These are phyloP conservation scores for Enteromius anoplus DNA, from an alignment of 2,797 vertebrate genomes.

Conservation along the genomic window DNA sequence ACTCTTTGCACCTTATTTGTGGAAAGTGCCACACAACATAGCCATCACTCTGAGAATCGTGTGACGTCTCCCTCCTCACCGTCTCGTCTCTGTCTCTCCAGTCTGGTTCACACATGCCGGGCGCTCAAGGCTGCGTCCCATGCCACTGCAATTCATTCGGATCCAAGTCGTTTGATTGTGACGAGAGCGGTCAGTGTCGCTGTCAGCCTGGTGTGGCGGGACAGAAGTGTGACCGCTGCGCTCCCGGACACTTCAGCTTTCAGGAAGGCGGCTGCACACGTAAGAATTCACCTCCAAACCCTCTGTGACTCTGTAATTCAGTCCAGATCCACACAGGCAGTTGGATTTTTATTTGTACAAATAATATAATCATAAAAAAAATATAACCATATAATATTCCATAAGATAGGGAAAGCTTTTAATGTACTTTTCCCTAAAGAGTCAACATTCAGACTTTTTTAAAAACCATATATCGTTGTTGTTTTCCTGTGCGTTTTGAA, in stretches of 20 bases:
- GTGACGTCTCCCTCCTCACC: background rate
- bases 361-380: too few species aligned
- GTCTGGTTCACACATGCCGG: constrained; percentile 48
- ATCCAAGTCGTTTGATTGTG: constrained; percentile 96
- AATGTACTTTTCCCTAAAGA: background rate
- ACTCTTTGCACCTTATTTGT: background rate
- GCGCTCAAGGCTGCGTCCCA: constrained; percentile 83
- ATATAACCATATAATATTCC: background rate
- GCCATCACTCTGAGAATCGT: background rate
- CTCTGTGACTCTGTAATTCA: background rate
- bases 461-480: background rate
- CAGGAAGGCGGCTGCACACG: constrained; percentile 96
- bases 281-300: constrained; percentile 66
- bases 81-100: constrained; percentile 39
- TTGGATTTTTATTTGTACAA: background rate
- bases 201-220: constrained; percentile 93
- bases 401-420: background rate
- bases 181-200: constrained; percentile 88
- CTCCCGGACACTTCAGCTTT: constrained; percentile 90
- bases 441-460: too few species aligned
- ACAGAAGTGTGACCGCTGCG: constrained; percentile 92
- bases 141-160: constrained; percentile 98
- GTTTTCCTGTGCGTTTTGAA: background rate
- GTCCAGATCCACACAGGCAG: background rate
- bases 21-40: background rate